These are phyloP conservation scores for Nyctereutes procyonoides DNA, from an alignment of 2,113 vertebrate species.

Conservation along the genomic window DNA sequence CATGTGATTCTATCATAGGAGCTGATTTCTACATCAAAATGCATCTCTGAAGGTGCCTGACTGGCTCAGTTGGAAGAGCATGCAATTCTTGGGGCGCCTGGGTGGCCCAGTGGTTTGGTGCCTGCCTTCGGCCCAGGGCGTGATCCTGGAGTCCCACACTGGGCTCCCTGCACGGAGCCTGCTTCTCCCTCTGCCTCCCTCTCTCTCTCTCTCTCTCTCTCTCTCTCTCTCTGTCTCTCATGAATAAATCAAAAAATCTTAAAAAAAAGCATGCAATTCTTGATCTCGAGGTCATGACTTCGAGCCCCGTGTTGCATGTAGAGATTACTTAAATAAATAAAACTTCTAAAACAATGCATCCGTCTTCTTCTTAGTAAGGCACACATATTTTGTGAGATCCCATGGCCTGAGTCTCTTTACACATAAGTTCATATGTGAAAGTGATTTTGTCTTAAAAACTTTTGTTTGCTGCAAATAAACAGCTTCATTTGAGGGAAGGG, in stretches of 20 bases:
- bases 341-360: not conserved
- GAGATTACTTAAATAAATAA: not conserved
- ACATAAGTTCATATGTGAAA: not conserved
- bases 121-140: too few species aligned
- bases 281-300: not conserved
- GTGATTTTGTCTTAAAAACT: not conserved
- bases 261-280: not conserved
- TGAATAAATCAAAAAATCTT: too few species aligned
- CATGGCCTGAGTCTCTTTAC: not conserved
- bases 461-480: not conserved
- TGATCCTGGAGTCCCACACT: too few species aligned
- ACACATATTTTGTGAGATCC: not conserved
- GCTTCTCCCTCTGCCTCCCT: too few species aligned
- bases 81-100: not conserved
- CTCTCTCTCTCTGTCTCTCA: too few species aligned
- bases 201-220: too few species aligned
- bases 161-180: too few species aligned
- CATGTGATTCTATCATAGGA: not conserved
- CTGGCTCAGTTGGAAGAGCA: not conserved
- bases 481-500: not conserved
- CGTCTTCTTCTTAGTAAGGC: not conserved
- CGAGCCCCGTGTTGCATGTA: not conserved
- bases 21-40: conserved; percentile 15
- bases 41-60: not conserved
- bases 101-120: too few species aligned